Conservation (phyloP, 2,888 invertebrate species). For the Hydropsyche betteni region DNA sequence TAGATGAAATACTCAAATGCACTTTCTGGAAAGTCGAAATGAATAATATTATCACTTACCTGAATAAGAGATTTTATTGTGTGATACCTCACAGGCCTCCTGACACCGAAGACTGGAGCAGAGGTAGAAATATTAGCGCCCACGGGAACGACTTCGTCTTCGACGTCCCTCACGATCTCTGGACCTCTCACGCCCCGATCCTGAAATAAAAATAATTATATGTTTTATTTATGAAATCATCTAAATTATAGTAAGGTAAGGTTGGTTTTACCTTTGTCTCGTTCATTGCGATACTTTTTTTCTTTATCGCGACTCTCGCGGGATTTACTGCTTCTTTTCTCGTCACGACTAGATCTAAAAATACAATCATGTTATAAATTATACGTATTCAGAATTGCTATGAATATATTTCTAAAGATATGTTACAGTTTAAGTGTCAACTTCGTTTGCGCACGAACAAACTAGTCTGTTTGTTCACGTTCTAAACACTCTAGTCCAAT, state of each 20-base stretch:
- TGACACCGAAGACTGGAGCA: constrained; percentile 34
- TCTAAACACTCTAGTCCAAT: too few relatives aligned
- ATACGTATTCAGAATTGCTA: too few relatives aligned
- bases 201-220: background rate
- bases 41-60: constrained; percentile 60
- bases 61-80: constrained; percentile 60
- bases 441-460: too few relatives aligned
- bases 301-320: constrained; percentile 60
- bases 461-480: too few relatives aligned
- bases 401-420: too few relatives aligned
- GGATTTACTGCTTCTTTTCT: constrained; percentile 53
- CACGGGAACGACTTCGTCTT: constrained; percentile 49
- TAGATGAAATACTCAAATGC: too few relatives aligned
- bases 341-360: constrained; percentile 54
- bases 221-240: too few relatives aligned
- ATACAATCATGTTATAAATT: too few relatives aligned
- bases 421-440: too few relatives aligned
- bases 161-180: constrained; percentile 55
- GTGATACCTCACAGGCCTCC: constrained; percentile 66
- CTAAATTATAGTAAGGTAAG: too few relatives aligned
- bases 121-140: constrained; percentile 39
- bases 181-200: constrained; percentile 57
- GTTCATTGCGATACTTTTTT: constrained; percentile 53
- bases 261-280: constrained; percentile 53
- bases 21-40: constrained; percentile 5